Conservation (phyloP, 2,888 invertebrate genomes). For the Orthonevra nobilis region DNA sequence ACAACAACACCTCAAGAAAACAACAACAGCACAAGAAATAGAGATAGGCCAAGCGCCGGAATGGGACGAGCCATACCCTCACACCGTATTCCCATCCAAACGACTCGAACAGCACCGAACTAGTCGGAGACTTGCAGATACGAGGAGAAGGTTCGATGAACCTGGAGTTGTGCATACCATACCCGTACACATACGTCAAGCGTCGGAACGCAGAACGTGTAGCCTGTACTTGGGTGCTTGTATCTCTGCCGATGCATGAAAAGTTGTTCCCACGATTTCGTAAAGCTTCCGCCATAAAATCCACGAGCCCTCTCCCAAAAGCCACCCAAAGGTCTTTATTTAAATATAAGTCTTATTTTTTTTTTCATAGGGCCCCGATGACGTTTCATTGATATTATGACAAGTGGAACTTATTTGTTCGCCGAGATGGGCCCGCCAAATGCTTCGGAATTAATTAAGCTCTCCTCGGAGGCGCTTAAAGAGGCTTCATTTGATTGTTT, state of each 20-base stretch:
- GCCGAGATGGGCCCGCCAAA: slow-evolving; percentile 16
- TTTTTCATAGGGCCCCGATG: too few species aligned
- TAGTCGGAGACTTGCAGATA: too few species aligned
- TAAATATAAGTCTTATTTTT: too few species aligned
- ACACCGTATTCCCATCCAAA: too few species aligned
- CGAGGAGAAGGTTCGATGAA: slow-evolving; percentile 20
- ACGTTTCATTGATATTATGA: slow-evolving; percentile 19
- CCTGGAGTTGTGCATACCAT: background rate
- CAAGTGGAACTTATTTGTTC: slow-evolving; percentile 27
- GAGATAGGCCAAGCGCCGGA: background rate
- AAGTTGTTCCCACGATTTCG: slow-evolving; percentile 1
- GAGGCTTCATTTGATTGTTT: slow-evolving; percentile 18
- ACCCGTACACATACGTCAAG: background rate
- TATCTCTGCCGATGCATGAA: background rate
- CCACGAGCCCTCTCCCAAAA: too few species aligned
- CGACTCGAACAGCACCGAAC: too few species aligned
- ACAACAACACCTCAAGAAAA: too few species aligned
- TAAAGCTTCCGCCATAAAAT: background rate
- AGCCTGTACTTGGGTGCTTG: background rate
- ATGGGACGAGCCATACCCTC: background rate
- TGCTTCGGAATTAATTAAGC: slow-evolving; percentile 38
- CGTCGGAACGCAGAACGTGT: background rate
- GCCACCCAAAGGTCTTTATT: too few species aligned
- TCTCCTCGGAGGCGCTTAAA: slow-evolving; percentile 8
- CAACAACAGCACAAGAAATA: background rate